These are phyloP conservation scores for Homalodisca vitripennis DNA, from an alignment of 1,140 invertebrate genomes.

Conservation along the genomic window DNA sequence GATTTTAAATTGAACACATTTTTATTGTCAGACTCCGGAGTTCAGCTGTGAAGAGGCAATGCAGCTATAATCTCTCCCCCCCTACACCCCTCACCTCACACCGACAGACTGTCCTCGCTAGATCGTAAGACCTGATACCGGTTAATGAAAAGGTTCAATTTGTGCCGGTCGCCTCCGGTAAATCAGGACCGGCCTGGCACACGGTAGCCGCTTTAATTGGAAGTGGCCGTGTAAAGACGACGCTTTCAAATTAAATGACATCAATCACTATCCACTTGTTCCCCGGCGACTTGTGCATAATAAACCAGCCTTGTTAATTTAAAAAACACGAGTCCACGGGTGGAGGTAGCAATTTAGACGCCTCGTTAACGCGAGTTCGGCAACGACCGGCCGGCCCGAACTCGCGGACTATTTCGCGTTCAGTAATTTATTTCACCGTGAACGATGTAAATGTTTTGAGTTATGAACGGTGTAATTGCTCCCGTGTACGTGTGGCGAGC, in stretches of 20 bases:
- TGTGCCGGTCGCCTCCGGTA: not conserved
- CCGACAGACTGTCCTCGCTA: not conserved
- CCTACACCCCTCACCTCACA: no score
- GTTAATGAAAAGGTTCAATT: constrained; percentile 6
- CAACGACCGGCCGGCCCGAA: not conserved
- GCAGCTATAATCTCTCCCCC: no score
- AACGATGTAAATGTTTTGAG: no score
- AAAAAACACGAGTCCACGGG: constrained; percentile 17
- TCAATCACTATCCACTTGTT: constrained; percentile 16
- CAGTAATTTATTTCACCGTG: no score
- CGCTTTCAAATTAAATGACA: constrained; percentile 22
- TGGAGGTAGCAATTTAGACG: constrained; percentile 8
- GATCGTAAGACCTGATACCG: not conserved
- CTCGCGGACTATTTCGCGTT: no score
- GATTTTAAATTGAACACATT: no score
- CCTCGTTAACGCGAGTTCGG: not conserved
- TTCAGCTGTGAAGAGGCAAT: no score
- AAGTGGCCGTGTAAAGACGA: not conserved
- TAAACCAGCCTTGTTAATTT: constrained; percentile 22
- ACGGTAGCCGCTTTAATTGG: constrained; percentile 3
- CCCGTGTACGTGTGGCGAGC: no score
- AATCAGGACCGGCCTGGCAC: not conserved
- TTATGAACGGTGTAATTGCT: no score
- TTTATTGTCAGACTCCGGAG: no score
- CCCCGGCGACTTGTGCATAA: not conserved